phyloP scores from a whole-genome alignment of 2,113 vertebrate species.

The Prolemur simus region DNA sequence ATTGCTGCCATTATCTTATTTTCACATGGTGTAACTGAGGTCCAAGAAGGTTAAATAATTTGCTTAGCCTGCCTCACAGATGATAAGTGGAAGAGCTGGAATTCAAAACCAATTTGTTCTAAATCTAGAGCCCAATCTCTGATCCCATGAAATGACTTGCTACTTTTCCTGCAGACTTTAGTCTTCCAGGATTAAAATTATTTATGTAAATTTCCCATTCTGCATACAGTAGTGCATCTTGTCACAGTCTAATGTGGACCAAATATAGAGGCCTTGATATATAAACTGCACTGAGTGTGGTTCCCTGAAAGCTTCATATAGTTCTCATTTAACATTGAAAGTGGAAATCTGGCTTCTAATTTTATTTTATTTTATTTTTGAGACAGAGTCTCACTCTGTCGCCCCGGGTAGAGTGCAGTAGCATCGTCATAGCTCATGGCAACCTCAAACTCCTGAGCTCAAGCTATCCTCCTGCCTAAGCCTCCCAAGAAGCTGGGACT shows the following conservation, averaged over 20 bases:
- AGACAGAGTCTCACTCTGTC: too few relatives aligned
- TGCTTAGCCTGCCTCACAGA: background rate
- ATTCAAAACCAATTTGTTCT: slow-evolving; percentile 36
- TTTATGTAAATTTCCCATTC: background rate
- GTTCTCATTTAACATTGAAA: slow-evolving; percentile 31
- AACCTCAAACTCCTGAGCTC: too few relatives aligned
- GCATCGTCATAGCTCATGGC: too few relatives aligned
- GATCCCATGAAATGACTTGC: background rate
- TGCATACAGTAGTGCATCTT: background rate
- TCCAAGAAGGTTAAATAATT: slow-evolving; percentile 28
- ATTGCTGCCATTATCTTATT: slow-evolving; percentile 4
- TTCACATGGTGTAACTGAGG: background rate
- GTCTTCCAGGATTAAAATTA: slow-evolving; percentile 13
- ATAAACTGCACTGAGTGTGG: background rate
- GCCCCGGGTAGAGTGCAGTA: too few relatives aligned
- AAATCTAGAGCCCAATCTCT: background rate
- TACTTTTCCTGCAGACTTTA: background rate
- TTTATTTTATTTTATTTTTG: background rate
- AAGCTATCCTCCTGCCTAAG: too few relatives aligned
- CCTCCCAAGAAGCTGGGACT: too few relatives aligned
- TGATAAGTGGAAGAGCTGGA: background rate
- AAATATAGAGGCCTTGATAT: background rate
- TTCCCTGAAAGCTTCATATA: background rate
- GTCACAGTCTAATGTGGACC: background rate
- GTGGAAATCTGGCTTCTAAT: background rate